A percentile compares a stretch with the other conserved stretches of the same genome.
Conservation (phyloP, 1,140 invertebrate genomes). For the Leptinotarsa undecemlineata region DNA sequence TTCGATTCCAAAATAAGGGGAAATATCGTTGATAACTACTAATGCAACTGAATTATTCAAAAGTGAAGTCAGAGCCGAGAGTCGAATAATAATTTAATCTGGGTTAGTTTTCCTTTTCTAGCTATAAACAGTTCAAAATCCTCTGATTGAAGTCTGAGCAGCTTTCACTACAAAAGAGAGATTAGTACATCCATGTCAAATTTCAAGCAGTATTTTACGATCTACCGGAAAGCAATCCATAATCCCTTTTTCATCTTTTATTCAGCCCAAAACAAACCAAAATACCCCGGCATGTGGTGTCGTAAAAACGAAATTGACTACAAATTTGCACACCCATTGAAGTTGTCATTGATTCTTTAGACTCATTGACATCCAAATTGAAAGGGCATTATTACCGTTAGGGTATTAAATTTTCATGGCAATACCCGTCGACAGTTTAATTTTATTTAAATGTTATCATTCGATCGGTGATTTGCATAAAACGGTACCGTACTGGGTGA, state of each 20-base stretch:
- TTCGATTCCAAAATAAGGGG: too few relatives aligned
- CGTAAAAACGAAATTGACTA: background rate
- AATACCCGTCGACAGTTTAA: background rate
- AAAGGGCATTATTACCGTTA: background rate
- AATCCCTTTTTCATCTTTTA: background rate
- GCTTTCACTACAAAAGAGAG: background rate
- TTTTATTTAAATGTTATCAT: slow-evolving; percentile 9
- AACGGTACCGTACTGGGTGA: background rate
- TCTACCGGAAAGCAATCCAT: background rate
- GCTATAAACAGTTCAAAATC: too few relatives aligned
- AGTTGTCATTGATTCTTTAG: background rate
- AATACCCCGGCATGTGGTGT: slow-evolving; percentile 1
- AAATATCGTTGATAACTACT: too few relatives aligned
- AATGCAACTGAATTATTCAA: too few relatives aligned
- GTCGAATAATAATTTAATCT: too few relatives aligned
- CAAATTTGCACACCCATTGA: background rate
- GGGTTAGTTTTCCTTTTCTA: too few relatives aligned
- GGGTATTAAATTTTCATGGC: background rate
- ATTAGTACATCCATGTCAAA: background rate
- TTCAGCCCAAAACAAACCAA: background rate
- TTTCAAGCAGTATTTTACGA: slow-evolving; percentile 1
- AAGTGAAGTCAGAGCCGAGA: too few relatives aligned
- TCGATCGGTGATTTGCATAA: slow-evolving; percentile 8
- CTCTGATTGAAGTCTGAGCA: too few relatives aligned
- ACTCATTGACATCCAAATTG: background rate